Base-by-base conservation (phyloP, 2,797 vertebrate species). In the Lepidocolaptes lacrymiger region DNA sequence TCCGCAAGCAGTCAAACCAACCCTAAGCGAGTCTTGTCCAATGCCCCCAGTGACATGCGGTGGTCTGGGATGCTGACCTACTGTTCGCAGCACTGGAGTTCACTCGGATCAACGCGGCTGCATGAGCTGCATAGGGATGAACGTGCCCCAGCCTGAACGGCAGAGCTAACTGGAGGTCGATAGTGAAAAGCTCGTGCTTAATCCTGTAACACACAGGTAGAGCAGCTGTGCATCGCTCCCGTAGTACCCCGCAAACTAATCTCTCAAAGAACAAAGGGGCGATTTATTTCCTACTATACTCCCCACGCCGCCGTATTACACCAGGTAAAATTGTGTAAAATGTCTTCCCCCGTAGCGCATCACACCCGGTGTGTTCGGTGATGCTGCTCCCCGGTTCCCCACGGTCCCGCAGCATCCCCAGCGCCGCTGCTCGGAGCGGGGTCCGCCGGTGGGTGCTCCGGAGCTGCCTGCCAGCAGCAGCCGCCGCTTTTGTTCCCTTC, bases 401-500 rank as follows among this genome's bases (percentile, higher is more conserved):
- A 3, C 69, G 19, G 73, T 1, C 77, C 89, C 28, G 2, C 39
- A 23, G 75, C 58, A 12, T 49, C 68, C 19, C 3, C 1, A 30
- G 15, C 13, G 20, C 55, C 43, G 28, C 14, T 20, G 4, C 9
- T 37, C 2, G 71, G 43, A 39, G 80, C 79, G 3, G 49, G 72
- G 10, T 22, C 44, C 21, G 21, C 44, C 44, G 10, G 44, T 12
- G 44, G 44, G 56, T 3, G 58, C 77, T 13, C 39, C 54, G 1
- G 48, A 71, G 46, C 75, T 41, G 75, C 77, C 58, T 12, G 34
- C 72, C 68, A 5, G 20, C 72, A 51, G 43, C 80, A 20, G 6
- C 34, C 28, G 32, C 30, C 44, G 15, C 94, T 95, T 96, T 95
- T 95, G 95, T 95, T 93, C 84, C 80, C 71, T 41, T 41, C 48